Evolutionary conservation across 53 echinoderm and acorn worm species (phyloP), one percentile per base, ranked within the genome.

Genomic region (Paracentrotus lividus): DNA sequence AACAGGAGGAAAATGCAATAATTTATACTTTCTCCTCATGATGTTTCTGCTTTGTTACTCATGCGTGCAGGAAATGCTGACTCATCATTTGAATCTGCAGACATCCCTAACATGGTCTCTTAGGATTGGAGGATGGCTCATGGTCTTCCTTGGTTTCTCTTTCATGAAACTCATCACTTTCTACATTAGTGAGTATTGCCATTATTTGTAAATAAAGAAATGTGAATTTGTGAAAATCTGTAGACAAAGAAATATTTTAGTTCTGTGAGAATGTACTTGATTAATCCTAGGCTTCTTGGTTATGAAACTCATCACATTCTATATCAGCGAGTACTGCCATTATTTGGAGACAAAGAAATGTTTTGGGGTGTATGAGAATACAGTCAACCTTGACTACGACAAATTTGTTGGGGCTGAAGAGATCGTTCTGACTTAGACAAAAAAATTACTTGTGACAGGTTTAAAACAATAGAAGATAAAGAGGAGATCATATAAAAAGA

Each of bases 101-200:
- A 86, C 76, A 5, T 64, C 78, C 33, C 52, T 97, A 64, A 95
- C 95, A 9, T 98, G 98, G 98, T 64, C 86, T 2, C 92, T 98
- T 0, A 90, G 98, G 57, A 58, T 90, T 55, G 97, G 93, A 59
- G 98, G 96, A 43, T 97, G 94, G 94, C 56, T 98, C 9, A 93
- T 97, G 58, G 85, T 97, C 44, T 90, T 98, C 44, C 33, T 96
- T 13, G 97, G 97, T 9, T 92, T 98, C 21, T 95, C 49, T 85
- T 94, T 98, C 33, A 96, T 96, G 94, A 97, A 93, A 77, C 96
- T 93, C 84, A 94, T 98, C 58, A 92, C 94, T 4, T 95, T 94
- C 53, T 92, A 92, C 40, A 42, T 92, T 58, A 92, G 92, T 92
- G 54, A 92, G 92, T 94, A 53, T 26, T 93, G 49, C 42, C 20